Percentiles rank a stretch among this genome's conserved stretches.
phyloP scores from a whole-genome alignment of 1,140 invertebrate genomes.

The Dreissena polymorpha region DNA sequence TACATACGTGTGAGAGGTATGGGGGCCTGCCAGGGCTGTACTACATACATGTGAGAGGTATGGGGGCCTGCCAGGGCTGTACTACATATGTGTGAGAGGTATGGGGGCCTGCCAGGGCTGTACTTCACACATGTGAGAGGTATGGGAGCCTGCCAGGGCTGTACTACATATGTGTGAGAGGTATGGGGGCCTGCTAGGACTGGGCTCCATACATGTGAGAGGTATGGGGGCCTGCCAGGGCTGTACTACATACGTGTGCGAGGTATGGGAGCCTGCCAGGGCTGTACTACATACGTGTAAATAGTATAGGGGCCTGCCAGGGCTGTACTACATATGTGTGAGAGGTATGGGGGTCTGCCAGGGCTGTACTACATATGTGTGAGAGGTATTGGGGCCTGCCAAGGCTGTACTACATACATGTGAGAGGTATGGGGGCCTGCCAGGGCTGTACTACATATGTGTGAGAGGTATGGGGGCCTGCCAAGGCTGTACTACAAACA shows the following conservation, averaged over 20 bases:
- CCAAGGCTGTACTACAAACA: conserved; percentile 24
- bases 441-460: conserved; percentile 23
- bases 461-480: conserved; percentile 39
- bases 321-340: conserved; percentile 6
- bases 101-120: conserved; percentile 42
- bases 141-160: conserved; percentile 43
- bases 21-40: conserved; percentile 34
- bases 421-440: conserved; percentile 44
- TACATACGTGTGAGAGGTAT: no score
- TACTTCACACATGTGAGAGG: no score
- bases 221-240: conserved; percentile 43
- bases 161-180: no score
- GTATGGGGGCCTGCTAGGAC: conserved; percentile 41
- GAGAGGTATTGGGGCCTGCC: conserved; percentile 47
- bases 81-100: no score
- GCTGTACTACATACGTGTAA: conserved; percentile 7
- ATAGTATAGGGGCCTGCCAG: conserved; percentile 46
- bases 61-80: conserved; percentile 34
- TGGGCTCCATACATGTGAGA: conserved; percentile 12
- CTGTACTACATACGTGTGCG: conserved; percentile 11
- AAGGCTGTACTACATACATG: conserved; percentile 13
- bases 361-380: conserved; percentile 4
- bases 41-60: no score
- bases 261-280: conserved; percentile 47
- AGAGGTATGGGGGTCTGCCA: conserved; percentile 48